Conservation (phyloP, 2,888 invertebrate species). For the Catocala sponsa region DNA sequence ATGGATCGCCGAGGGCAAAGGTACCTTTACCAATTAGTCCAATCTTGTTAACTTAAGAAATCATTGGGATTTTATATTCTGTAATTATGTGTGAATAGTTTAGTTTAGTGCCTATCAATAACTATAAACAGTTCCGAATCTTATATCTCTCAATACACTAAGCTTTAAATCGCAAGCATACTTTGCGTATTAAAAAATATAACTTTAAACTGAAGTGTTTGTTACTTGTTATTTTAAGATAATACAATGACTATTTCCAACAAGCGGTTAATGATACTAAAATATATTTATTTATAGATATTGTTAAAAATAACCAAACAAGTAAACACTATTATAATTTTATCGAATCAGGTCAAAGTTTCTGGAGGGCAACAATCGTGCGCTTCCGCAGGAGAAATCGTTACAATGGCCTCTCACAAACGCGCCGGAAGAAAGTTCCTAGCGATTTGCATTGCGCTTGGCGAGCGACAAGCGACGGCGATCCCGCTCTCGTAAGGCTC, state of each 20-base stretch:
- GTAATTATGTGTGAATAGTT: too few relatives aligned
- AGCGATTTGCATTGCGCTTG: constrained; percentile 80
- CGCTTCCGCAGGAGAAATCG: constrained; percentile 77
- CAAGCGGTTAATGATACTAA: constrained; percentile 13
- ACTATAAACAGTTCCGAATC: too few relatives aligned
- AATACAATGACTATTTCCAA: constrained; percentile 14
- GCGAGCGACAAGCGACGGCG: constrained; percentile 55
- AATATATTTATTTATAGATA: constrained; percentile 25
- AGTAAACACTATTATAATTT: constrained; percentile 18
- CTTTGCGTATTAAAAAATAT: too few relatives aligned
- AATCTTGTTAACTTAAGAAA: too few relatives aligned
- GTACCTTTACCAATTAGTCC: too few relatives aligned
- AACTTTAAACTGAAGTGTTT: too few relatives aligned
- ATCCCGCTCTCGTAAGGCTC: constrained; percentile 62
- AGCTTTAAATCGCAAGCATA: too few relatives aligned
- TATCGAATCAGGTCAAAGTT: constrained; percentile 50
- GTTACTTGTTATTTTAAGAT: constrained; percentile 11
- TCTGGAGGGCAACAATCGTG: constrained; percentile 65
- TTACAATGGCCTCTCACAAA: constrained; percentile 77
- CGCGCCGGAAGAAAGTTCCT: constrained; percentile 85
- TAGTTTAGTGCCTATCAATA: too few relatives aligned
- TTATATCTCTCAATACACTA: too few relatives aligned
- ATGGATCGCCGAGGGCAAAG: too few relatives aligned
- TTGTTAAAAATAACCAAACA: constrained; percentile 23
- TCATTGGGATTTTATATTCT: too few relatives aligned